Evolutionary conservation across 2,113 vertebrate species (phyloP).

Genomic region (Aplodontia rufa): DNA sequence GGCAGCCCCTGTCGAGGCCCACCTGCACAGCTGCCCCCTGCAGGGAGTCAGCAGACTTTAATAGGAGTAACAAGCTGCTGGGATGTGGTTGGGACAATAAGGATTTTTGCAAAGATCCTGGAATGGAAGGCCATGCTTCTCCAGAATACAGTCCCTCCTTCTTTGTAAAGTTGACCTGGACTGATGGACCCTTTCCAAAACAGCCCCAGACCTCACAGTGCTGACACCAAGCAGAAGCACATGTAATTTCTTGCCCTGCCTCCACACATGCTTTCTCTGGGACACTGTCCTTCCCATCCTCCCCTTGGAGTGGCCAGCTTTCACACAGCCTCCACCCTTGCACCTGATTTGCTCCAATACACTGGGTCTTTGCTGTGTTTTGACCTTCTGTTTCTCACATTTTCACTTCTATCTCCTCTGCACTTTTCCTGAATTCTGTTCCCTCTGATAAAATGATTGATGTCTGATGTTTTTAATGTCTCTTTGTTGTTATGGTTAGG

Average conservation of each 20-base stretch:
- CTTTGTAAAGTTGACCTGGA: not conserved
- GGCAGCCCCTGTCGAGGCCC: not conserved
- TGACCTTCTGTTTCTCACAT: not conserved
- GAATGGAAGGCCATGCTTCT: not conserved
- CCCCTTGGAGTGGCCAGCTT: not conserved
- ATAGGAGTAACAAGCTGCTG: not conserved
- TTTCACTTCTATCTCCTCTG: not conserved
- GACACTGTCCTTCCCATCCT: not conserved
- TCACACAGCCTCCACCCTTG: fast-evolving
- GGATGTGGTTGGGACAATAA: not conserved
- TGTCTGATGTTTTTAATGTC: not conserved
- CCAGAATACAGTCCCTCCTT: not conserved
- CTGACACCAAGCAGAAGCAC: no score
- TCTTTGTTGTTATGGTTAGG: not conserved
- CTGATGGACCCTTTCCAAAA: not conserved
- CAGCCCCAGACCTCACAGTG: not conserved
- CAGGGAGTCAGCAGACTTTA: not conserved
- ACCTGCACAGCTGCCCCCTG: not conserved
- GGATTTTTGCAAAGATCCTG: not conserved
- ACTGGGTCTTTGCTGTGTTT: not conserved
- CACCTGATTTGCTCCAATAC: not conserved
- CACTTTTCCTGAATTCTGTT: not conserved
- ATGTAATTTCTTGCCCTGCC: fast-evolving
- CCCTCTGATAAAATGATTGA: not conserved
- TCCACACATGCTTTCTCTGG: not conserved